Evolutionary conservation across 2,888 invertebrate genomes (phyloP), one percentile per base, ranked within the genome.

Genomic region (Tetrapedia diversipes): DNA sequence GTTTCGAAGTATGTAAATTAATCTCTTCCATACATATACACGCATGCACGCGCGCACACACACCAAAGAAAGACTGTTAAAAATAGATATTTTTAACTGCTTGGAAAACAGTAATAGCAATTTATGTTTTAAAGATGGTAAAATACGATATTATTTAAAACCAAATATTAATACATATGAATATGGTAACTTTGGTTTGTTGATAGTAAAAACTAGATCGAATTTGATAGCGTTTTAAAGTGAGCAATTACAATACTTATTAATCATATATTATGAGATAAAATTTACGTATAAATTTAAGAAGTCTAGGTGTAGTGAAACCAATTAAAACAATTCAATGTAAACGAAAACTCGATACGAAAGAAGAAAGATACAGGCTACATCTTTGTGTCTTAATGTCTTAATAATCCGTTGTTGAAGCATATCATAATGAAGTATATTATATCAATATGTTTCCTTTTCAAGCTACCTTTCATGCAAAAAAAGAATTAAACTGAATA

Each of bases 291-390:
- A 57, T 63, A 29, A 53, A 59, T 24, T 4, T 39, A 37, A 70
- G 11, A 19, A 37, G 16, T 37, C 49, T 63, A 63, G 1, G 29
- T 22, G 11, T 16, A 11, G 2, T 8, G 34, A 66, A 66, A 66
- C n/a, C 34, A 57, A 10, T 14, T 45, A 63, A 29, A 67, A 75
- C 51, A 68, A 16, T 59, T 45, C 45, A 64, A 67, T 60, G 39
- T 14, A 68, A 68, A 76, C 68, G 41, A 76, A 68, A 76, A 76
- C 59, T 67, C 39, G 7, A 67, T 74, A 49, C 14, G 57, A 59
- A 71, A 66, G n/a, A 45, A n/a, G 10, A 56, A n/a, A 32, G 19
- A 16, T 43, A 69, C 16, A 63, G 37, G 45, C 8, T 59, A 64
- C 29, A 47, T 19, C 24, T 51, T 45, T 34, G 27, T n/a, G n/a